Evolutionary conservation across 2,888 invertebrate genomes (phyloP).

Genomic region (Tubulanus polymorphus): DNA sequence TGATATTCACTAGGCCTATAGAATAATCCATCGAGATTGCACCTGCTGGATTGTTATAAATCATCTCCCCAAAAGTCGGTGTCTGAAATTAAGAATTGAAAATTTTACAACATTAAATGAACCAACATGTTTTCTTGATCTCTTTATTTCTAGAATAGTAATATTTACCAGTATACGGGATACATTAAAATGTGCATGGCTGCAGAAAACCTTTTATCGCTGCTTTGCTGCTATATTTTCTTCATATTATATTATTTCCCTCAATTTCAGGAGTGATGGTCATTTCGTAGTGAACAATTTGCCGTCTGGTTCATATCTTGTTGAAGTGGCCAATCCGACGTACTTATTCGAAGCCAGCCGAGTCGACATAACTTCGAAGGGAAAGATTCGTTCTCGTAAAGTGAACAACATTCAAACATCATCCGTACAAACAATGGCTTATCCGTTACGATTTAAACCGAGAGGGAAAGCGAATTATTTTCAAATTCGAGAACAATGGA

Average conservation of each 20-base stretch:
- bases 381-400: slow-evolving; percentile 90
- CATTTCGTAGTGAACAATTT: slow-evolving; percentile 77
- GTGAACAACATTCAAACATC: slow-evolving; percentile 91
- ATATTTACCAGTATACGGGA: no score
- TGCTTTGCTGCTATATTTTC: no score
- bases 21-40: no score
- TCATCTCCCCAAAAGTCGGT: no score
- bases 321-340: slow-evolving; percentile 87
- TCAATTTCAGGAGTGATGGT: slow-evolving; percentile 72
- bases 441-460: slow-evolving; percentile 86
- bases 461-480: slow-evolving; percentile 69
- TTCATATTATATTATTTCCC: slow-evolving; percentile 10
- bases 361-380: slow-evolving; percentile 96
- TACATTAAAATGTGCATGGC: no score
- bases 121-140: no score
- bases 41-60: no score
- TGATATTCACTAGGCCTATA: no score
- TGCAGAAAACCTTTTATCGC: no score
- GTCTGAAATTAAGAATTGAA: no score
- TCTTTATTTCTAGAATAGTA: no score
- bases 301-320: slow-evolving; percentile 70
- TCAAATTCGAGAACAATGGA: slow-evolving; percentile 92
- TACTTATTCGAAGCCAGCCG: slow-evolving; percentile 89
- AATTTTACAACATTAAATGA: no score
- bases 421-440: slow-evolving; percentile 72